Conservation (phyloP, 2,113 vertebrate species). For the Tapirus terrestris region DNA sequence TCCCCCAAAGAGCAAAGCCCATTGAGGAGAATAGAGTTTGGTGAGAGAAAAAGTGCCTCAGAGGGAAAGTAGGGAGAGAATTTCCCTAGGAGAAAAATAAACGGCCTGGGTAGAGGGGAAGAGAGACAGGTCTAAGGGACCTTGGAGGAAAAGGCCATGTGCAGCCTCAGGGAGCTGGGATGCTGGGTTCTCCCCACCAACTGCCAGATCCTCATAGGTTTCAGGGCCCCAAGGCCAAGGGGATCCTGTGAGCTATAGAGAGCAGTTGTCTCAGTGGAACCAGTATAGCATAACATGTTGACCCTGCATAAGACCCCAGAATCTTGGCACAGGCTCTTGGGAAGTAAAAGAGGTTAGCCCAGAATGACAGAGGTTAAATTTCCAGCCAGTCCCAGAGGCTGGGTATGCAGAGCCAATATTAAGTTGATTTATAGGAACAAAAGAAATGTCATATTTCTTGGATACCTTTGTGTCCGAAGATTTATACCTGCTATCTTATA, state of each 20-base stretch:
- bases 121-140: neutral
- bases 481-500: neutral
- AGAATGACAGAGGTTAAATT: neutral
- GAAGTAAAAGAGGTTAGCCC: neutral
- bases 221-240: neutral
- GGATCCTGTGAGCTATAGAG: neutral
- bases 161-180: neutral
- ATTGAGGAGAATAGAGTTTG: neutral
- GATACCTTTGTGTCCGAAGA: neutral
- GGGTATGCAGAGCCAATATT: conserved; percentile 7
- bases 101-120: neutral
- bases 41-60: neutral
- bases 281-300: neutral
- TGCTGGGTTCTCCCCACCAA: neutral
- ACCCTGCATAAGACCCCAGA: neutral
- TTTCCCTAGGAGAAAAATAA: neutral
- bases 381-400: neutral
- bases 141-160: neutral
- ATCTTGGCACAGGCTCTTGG: neutral
- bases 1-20: neutral
- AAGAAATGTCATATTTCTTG: neutral
- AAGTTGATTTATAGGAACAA: neutral
- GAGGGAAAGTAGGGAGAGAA: neutral
- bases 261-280: neutral
- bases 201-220: neutral